Evolutionary conservation across 1,140 invertebrate species (phyloP).

Genomic region (Drosophila teissieri): DNA sequence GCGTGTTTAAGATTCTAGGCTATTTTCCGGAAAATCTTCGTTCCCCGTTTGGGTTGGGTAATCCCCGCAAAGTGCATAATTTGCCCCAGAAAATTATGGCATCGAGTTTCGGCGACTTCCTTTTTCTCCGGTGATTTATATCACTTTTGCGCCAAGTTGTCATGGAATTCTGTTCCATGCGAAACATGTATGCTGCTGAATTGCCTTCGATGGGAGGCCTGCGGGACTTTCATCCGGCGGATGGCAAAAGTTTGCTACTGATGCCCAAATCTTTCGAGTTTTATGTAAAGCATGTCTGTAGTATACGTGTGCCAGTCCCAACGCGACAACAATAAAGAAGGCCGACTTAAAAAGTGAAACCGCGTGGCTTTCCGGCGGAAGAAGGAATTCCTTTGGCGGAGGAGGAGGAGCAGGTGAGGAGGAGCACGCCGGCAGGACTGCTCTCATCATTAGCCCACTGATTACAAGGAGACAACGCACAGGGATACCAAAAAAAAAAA

Average conservation of each 20-base stretch:
- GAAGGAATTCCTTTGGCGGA: too few species aligned
- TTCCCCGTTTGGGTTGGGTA: slow-evolving; percentile 26
- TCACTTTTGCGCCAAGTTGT: slow-evolving; percentile 71
- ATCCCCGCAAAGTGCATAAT: slow-evolving; percentile 68
- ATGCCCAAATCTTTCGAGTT: slow-evolving; percentile 58
- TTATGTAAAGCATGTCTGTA: slow-evolving; percentile 66
- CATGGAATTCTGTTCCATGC: slow-evolving; percentile 43
- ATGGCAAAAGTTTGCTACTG: slow-evolving; percentile 53
- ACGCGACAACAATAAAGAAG: slow-evolving; percentile 35
- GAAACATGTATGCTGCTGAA: slow-evolving; percentile 34
- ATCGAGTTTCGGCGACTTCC: slow-evolving; percentile 33
- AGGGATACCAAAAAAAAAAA: background rate
- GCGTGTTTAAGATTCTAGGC: background rate
- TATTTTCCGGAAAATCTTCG: background rate
- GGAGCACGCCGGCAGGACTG: background rate
- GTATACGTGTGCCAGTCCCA: slow-evolving; percentile 11
- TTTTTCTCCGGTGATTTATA: slow-evolving; percentile 71
- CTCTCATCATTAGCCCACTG: slow-evolving; percentile 55
- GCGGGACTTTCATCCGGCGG: slow-evolving; percentile 17
- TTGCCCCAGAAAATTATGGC: slow-evolving; percentile 64
- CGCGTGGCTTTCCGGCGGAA: slow-evolving; percentile 8
- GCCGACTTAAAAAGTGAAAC: slow-evolving; percentile 38
- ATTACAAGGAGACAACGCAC: slow-evolving; percentile 33
- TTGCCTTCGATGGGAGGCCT: slow-evolving; percentile 19
- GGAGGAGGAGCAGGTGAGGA: slow-evolving; percentile 1